Conservation (phyloP, 2,113 vertebrate genomes). For the Charina bottae region DNA sequence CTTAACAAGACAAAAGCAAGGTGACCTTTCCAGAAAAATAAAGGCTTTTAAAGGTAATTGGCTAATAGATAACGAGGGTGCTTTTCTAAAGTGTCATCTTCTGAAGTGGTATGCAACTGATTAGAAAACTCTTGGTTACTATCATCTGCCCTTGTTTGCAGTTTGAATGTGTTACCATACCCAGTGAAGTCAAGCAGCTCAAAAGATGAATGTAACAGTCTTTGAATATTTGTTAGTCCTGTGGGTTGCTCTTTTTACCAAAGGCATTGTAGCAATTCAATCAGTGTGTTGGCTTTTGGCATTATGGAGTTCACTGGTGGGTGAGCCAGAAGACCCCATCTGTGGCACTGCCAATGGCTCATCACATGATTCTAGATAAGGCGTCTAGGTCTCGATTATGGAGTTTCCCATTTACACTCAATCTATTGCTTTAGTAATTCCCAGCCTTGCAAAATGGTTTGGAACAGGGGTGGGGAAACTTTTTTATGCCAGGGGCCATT, state of each 20-base stretch:
- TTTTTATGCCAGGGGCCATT: too few species aligned
- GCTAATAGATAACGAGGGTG: background rate
- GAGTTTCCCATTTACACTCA: background rate
- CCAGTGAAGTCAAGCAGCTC: conserved; percentile 27
- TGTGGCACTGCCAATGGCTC: conserved; percentile 27
- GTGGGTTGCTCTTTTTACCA: conserved; percentile 26
- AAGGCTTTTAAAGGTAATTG: background rate
- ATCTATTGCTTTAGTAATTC: background rate
- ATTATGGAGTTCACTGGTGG: conserved; percentile 34
- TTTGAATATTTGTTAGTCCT: conserved; percentile 47
- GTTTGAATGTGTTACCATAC: conserved; percentile 19
- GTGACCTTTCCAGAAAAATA: background rate
- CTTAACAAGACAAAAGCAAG: background rate
- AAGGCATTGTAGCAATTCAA: conserved; percentile 35
- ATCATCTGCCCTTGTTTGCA: conserved; percentile 33
- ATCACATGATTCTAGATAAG: conserved; percentile 41
- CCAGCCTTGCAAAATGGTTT: background rate
- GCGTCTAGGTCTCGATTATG: conserved; percentile 22
- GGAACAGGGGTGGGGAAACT: too few species aligned
- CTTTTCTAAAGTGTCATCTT: background rate
- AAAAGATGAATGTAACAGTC: conserved; percentile 43
- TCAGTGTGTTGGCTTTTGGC: conserved; percentile 37
- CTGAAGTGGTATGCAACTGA: conserved; percentile 6
- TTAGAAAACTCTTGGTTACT: background rate
- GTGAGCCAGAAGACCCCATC: conserved; percentile 34